A percentile compares a stretch with the other conserved stretches of the same genome.
Conservation (phyloP, 2,113 vertebrate genomes). For the Triplophysa dalaica region DNA sequence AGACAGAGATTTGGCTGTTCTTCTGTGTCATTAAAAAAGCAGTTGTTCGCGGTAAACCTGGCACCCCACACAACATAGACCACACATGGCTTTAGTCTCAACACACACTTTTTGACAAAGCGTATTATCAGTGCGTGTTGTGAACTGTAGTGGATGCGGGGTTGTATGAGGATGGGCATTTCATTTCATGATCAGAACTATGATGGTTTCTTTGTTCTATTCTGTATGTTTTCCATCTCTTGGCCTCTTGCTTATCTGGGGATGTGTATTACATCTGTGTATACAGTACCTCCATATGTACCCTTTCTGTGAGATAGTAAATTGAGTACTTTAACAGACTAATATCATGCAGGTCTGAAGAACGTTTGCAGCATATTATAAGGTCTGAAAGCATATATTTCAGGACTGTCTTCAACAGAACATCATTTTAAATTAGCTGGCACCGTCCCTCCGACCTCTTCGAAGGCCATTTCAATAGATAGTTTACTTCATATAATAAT, state of each 20-base stretch:
- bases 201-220: neutral
- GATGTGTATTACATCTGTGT: conserved; percentile 10
- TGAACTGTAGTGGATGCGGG: no score
- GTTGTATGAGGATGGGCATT: no score
- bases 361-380: conserved; percentile 6
- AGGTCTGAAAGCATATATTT: neutral
- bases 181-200: no score
- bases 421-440: conserved; percentile 1
- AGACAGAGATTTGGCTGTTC: conserved; percentile 25
- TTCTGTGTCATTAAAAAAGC: conserved; percentile 31
- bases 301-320: conserved; percentile 1
- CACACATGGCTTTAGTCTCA: neutral
- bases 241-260: neutral
- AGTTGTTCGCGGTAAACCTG: conserved; percentile 38
- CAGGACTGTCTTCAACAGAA: neutral
- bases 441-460: neutral
- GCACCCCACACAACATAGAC: conserved; percentile 27
- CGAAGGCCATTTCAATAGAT: neutral
- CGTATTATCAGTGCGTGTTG: no score
- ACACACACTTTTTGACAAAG: neutral
- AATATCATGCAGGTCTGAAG: conserved; percentile 19
- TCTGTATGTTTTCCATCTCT: neutral
- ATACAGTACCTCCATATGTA: neutral
- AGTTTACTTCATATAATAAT: neutral
- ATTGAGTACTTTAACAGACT: conserved; percentile 15